phyloP scores from a whole-genome alignment of 1,140 invertebrate species.

The Rhyacophila brunnea region DNA sequence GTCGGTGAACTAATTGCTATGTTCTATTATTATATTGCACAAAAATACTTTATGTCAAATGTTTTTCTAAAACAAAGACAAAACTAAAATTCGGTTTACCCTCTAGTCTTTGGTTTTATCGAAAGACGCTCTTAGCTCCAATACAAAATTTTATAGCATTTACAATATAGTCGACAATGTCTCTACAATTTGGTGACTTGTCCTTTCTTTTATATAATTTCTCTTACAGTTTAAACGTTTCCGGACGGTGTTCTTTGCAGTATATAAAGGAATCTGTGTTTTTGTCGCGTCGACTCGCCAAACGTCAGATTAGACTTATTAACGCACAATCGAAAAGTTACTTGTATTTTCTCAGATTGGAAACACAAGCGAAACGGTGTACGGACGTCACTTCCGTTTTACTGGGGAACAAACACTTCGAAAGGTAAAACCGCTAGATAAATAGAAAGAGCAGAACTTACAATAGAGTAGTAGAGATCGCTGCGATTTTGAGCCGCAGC shows the following conservation, averaged over 20 bases:
- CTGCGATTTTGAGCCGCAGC: no score
- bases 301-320: no score
- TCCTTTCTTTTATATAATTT: conserved; percentile 6
- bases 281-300: no score
- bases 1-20: background rate
- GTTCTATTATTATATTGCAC: conserved; percentile 19
- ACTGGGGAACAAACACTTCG: no score
- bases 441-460: no score
- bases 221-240: conserved; percentile 20
- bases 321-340: no score
- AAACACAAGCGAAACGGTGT: no score
- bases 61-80: conserved; percentile 17
- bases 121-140: conserved; percentile 1
- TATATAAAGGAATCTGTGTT: background rate
- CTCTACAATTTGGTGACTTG: background rate
- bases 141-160: background rate
- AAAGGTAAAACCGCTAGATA: no score
- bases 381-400: no score
- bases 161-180: no score
- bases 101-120: conserved; percentile 30
- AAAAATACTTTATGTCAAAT: conserved; percentile 24
- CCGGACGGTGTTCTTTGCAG: conserved; percentile 29
- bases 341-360: no score
- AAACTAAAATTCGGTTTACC: conserved; percentile 31
- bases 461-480: no score